phyloP scores from a whole-genome alignment of 2,888 invertebrate species.

The Trypoxylon attenuatum region DNA sequence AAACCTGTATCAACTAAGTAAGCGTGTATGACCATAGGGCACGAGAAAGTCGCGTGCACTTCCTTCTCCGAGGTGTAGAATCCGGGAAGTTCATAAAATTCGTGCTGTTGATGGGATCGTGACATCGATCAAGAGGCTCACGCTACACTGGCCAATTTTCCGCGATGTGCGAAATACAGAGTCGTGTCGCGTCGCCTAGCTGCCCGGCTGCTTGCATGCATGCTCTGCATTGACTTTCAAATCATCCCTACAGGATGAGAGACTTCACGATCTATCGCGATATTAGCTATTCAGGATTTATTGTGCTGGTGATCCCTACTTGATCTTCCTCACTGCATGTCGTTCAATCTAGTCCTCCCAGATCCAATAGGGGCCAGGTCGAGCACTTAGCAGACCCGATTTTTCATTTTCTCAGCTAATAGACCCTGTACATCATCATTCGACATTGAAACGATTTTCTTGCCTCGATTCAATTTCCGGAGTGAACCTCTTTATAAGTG shows the following conservation, averaged over 20 bases:
- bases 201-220: too few species aligned
- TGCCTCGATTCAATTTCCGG: neutral
- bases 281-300: constrained; percentile 22
- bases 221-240: constrained; percentile 25
- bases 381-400: too few species aligned
- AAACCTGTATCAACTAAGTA: constrained; percentile 23
- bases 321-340: neutral
- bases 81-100: constrained; percentile 21
- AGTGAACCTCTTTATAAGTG: neutral
- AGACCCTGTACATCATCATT: too few species aligned
- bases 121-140: constrained; percentile 20
- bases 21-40: constrained; percentile 19
- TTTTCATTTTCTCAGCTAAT: too few species aligned
- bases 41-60: constrained; percentile 33
- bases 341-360: too few species aligned
- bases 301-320: neutral
- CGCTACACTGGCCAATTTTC: constrained; percentile 25
- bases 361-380: too few species aligned
- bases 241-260: constrained; percentile 8
- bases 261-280: constrained; percentile 18
- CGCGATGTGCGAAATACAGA: constrained; percentile 12
- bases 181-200: too few species aligned
- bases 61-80: constrained; percentile 5
- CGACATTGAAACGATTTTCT: too few species aligned
- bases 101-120: constrained; percentile 8